phyloP scores from a whole-genome alignment of 2,113 vertebrate species.

The Sinosuthora webbiana region DNA sequence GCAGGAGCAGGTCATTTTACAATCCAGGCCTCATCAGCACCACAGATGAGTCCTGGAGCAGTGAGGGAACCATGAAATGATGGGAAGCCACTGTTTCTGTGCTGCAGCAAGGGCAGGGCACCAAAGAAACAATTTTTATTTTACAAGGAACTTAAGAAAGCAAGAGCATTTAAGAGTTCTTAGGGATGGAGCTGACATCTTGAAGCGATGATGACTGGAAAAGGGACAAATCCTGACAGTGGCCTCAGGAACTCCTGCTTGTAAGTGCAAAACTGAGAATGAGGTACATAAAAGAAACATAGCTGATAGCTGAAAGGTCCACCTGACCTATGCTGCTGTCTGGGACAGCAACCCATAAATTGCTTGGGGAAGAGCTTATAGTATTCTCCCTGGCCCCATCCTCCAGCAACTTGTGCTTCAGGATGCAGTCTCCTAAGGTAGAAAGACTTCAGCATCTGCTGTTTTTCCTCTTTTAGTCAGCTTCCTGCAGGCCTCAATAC shows the following conservation, averaged over 20 bases:
- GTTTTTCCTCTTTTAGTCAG: neutral
- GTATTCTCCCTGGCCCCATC: neutral
- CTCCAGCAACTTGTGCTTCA: neutral
- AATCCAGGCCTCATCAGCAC: neutral
- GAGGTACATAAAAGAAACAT: neutral
- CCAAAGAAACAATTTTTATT: neutral
- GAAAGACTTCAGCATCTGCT: neutral
- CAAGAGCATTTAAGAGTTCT: neutral
- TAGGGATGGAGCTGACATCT: neutral
- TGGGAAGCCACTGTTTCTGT: fast-evolving
- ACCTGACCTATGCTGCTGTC: neutral
- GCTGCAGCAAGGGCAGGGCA: neutral
- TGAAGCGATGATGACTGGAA: neutral
- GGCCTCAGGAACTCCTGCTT: neutral
- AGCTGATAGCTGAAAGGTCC: neutral
- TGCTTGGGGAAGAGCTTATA: neutral
- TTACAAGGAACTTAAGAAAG: neutral
- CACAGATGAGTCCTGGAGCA: neutral
- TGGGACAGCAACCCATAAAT: neutral
- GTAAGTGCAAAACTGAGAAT: neutral
- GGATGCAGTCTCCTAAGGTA: neutral
- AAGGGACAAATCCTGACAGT: neutral
- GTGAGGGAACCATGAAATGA: neutral
- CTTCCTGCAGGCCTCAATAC: neutral
- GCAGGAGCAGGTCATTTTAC: neutral